A percentile compares a stretch with the other conserved stretches of the same genome.
Conservation (phyloP, 1,140 invertebrate genomes). For the Drosophila quadrilineata region DNA sequence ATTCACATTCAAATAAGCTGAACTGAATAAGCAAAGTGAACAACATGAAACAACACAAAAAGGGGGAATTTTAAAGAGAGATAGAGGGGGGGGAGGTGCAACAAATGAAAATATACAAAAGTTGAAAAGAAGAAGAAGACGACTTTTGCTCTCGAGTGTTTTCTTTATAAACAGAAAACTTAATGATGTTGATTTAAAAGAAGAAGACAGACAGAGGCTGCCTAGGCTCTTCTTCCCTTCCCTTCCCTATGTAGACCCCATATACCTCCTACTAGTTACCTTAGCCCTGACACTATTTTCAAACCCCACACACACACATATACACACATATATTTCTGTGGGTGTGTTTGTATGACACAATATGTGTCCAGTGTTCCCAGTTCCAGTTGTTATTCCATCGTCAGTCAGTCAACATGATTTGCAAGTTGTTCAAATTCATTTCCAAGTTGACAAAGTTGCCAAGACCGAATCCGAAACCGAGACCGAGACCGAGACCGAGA, state of each 20-base stretch:
- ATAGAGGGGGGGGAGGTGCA: too few species aligned
- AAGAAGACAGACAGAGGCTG: constrained; percentile 35
- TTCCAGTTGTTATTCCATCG: not conserved
- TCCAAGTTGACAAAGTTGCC: constrained; percentile 5
- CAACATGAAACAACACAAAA: too few species aligned
- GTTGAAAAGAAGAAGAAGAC: constrained; percentile 29
- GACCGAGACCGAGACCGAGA: constrained; percentile 1
- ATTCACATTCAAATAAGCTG: constrained; percentile 61
- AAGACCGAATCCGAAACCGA: not conserved
- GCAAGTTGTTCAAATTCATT: constrained; percentile 77
- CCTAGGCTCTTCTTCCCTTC: not conserved
- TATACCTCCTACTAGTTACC: not conserved
- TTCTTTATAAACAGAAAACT: constrained; percentile 79
- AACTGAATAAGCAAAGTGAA: constrained; percentile 30
- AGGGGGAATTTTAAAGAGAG: too few species aligned
- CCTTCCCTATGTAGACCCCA: not conserved
- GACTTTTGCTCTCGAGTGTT: constrained; percentile 68
- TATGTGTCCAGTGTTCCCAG: constrained; percentile 45
- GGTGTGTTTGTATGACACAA: constrained; percentile 64
- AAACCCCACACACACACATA: constrained; percentile 35
- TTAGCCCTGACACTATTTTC: not conserved
- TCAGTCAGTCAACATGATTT: constrained; percentile 74
- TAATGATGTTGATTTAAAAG: constrained; percentile 79
- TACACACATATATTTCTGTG: too few species aligned
- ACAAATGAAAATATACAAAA: not conserved